These are phyloP conservation scores for Genyomyrus donnyi DNA, from an alignment of 2,113 vertebrate species.

Conservation along the genomic window DNA sequence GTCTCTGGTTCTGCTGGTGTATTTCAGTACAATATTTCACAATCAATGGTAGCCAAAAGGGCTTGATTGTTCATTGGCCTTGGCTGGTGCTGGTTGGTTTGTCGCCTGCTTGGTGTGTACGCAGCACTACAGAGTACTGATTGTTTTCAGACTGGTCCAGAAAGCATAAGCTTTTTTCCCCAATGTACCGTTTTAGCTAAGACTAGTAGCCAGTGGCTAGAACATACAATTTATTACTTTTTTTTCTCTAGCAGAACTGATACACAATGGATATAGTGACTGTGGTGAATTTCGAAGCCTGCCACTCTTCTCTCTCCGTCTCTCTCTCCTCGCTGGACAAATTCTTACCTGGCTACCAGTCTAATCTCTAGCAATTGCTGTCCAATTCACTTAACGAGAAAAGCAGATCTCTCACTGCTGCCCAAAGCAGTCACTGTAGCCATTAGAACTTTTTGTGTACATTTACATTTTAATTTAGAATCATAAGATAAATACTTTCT, in stretches of 20 bases:
- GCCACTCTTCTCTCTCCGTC: neutral
- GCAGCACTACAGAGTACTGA: neutral
- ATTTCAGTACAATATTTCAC: too few relatives aligned
- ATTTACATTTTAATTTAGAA: neutral
- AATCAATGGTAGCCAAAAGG: neutral
- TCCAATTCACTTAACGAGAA: neutral
- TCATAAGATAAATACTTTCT: neutral
- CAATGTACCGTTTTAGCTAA: neutral
- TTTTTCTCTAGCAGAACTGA: neutral
- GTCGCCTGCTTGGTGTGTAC: neutral
- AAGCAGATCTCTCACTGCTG: neutral
- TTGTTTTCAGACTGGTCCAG: neutral
- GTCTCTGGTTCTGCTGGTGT: neutral
- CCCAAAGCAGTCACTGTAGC: neutral
- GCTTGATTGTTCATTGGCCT: too few relatives aligned
- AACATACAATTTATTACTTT: neutral
- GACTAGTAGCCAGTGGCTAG: neutral
- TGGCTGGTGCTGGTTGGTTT: too few relatives aligned
- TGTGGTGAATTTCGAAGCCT: neutral
- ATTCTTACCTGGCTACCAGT: neutral
- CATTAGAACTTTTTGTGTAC: neutral
- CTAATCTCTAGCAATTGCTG: neutral
- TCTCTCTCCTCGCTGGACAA: neutral
- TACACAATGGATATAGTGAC: neutral
- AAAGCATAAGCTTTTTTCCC: neutral